These are phyloP conservation scores for Etheostoma nigrum DNA, from an alignment of 2,797 vertebrate genomes.

Conservation along the genomic window DNA sequence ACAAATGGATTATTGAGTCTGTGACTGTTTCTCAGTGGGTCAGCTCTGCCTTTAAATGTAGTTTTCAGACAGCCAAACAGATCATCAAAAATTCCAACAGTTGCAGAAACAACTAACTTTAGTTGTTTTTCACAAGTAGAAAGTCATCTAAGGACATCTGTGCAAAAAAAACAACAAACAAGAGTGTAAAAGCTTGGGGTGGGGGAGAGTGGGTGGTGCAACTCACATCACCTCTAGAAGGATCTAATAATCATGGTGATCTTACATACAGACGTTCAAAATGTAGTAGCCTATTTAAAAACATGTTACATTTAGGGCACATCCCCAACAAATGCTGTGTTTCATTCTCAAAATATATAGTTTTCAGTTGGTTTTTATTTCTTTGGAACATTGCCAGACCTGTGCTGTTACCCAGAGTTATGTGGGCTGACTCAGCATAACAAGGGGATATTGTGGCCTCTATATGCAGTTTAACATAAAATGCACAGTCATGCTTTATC, in stretches of 20 bases:
- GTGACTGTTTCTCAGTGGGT: background rate
- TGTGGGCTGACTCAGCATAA: constrained; percentile 33
- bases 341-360: background rate
- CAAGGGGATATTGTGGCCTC: background rate
- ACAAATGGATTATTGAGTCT: background rate
- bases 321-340: background rate
- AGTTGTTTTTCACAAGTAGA: background rate
- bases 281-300: too few species aligned
- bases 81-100: background rate
- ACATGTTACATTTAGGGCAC: too few species aligned
- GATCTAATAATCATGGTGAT: background rate
- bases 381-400: background rate
- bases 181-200: background rate
- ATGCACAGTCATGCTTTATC: constrained; percentile 38
- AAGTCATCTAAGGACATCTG: background rate
- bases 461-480: background rate
- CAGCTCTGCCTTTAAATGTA: background rate
- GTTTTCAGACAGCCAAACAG: background rate
- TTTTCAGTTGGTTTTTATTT: background rate
- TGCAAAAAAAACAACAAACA: too few species aligned
- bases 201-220: background rate
- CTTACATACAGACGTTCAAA: background rate
- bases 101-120: background rate
- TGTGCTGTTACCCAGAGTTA: background rate
- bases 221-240: background rate